Evolutionary conservation across 2,888 invertebrate genomes (phyloP).

Genomic region (Copidosoma aretas): DNA sequence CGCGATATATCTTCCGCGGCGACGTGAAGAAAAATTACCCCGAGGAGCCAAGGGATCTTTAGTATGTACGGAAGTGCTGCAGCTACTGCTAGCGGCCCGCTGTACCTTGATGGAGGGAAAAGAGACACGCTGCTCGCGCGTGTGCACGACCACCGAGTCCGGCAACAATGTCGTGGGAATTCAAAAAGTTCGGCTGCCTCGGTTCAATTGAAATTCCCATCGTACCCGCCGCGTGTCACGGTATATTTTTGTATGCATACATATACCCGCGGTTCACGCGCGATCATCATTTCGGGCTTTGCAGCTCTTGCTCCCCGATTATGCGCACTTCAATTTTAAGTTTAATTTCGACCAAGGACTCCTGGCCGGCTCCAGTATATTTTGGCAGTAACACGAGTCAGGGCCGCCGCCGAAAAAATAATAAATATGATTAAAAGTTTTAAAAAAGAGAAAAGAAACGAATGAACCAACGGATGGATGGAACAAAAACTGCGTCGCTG

Average conservation of each 20-base stretch:
- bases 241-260: neutral
- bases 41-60: slow-evolving; percentile 17
- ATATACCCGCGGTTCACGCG: neutral
- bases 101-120: too few species aligned
- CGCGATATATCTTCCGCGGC: neutral
- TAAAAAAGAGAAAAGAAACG: too few species aligned
- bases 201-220: slow-evolving; percentile 34
- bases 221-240: slow-evolving; percentile 14
- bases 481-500: too few species aligned
- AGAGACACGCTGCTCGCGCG: neutral
- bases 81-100: slow-evolving; percentile 19
- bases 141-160: slow-evolving; percentile 6
- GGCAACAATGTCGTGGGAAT: slow-evolving; percentile 33
- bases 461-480: too few species aligned
- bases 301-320: slow-evolving; percentile 15
- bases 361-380: too few species aligned
- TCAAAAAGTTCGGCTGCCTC: slow-evolving; percentile 21
- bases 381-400: too few species aligned
- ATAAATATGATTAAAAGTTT: too few species aligned
- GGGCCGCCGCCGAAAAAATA: too few species aligned
- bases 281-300: slow-evolving; percentile 20
- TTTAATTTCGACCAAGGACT: too few species aligned
- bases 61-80: slow-evolving; percentile 34
- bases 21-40: slow-evolving; percentile 18
- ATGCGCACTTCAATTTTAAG: too few species aligned